Percentiles rank a stretch among this genome's conserved stretches.
phyloP scores from a whole-genome alignment of 2,113 vertebrate species.

The Anseranas semipalmata region DNA sequence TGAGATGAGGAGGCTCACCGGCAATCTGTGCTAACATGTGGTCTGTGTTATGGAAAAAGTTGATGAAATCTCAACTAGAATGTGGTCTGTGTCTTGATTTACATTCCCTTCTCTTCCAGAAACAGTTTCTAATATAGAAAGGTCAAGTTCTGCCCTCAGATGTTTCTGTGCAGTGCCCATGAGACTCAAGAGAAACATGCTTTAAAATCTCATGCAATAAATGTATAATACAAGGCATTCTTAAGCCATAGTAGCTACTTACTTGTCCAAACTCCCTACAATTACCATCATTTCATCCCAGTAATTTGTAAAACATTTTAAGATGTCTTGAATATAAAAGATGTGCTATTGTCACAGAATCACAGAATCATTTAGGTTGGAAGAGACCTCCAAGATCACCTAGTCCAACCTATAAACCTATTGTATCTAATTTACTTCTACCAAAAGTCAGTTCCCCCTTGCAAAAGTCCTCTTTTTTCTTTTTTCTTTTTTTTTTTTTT shows the following conservation, averaged over 20 bases:
- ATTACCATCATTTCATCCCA: background rate
- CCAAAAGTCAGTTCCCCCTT: background rate
- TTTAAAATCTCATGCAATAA: background rate
- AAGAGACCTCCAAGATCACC: no score
- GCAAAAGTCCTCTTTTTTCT: background rate
- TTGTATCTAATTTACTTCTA: background rate
- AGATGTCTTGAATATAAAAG: background rate
- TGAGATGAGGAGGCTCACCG: background rate
- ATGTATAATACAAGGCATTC: background rate
- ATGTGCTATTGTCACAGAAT: background rate
- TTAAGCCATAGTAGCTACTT: background rate
- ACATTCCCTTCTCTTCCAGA: constrained; percentile 33
- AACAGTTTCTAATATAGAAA: constrained; percentile 33
- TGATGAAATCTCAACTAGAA: constrained; percentile 47
- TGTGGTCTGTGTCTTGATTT: constrained; percentile 33
- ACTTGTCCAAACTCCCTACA: background rate
- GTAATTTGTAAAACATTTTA: background rate
- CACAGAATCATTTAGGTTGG: no score
- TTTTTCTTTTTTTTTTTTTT: background rate
- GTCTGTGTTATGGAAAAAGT: constrained; percentile 26
- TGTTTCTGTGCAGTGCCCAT: background rate
- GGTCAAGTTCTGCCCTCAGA: constrained; percentile 26
- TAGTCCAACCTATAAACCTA: no score
- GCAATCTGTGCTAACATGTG: constrained; percentile 48
- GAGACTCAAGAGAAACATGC: background rate